Percentiles rank a stretch among this genome's conserved stretches.
These are phyloP conservation scores for Nicator chloris DNA, from an alignment of 2,113 vertebrate genomes.

Conservation along the genomic window DNA sequence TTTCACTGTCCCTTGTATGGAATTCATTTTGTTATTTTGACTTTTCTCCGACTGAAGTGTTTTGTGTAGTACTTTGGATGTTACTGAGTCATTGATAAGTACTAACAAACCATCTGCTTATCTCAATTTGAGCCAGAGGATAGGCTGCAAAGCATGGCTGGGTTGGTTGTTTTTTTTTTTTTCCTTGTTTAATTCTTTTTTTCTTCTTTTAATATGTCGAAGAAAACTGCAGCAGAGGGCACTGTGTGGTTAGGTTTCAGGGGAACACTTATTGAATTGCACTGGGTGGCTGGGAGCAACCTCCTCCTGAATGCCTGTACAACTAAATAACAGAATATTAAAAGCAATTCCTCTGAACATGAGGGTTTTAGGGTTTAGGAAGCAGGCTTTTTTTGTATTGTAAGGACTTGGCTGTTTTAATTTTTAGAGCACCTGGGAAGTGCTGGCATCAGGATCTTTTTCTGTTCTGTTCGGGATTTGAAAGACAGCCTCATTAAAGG, in stretches of 20 bases:
- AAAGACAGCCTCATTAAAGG: conserved; percentile 54
- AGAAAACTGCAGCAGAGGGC: conserved; percentile 67
- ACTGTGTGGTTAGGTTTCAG: conserved; percentile 65
- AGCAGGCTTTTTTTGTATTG: background rate
- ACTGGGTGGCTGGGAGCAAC: background rate
- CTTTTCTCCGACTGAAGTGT: conserved; percentile 10
- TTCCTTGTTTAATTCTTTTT: background rate
- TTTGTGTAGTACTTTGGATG: conserved; percentile 37
- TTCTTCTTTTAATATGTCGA: background rate
- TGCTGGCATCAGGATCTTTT: conserved; percentile 23
- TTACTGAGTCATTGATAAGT: conserved; percentile 48
- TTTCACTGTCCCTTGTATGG: background rate
- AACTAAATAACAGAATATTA: conserved; percentile 59
- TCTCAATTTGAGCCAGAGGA: conserved; percentile 44
- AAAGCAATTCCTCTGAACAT: conserved; percentile 24
- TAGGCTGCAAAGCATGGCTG: background rate
- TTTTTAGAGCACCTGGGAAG: conserved; percentile 52
- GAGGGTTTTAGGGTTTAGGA: conserved; percentile 10
- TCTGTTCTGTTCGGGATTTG: background rate
- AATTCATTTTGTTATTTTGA: conserved; percentile 47
- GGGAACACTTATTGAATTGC: conserved; percentile 3
- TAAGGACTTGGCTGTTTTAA: conserved; percentile 32
- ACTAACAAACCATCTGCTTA: conserved; percentile 51
- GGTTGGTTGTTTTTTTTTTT: background rate
- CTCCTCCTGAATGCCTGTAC: background rate